Percentiles rank a stretch among this genome's conserved stretches.
phyloP scores from a whole-genome alignment of 2,797 vertebrate species.

The Lacerta viridis region DNA sequence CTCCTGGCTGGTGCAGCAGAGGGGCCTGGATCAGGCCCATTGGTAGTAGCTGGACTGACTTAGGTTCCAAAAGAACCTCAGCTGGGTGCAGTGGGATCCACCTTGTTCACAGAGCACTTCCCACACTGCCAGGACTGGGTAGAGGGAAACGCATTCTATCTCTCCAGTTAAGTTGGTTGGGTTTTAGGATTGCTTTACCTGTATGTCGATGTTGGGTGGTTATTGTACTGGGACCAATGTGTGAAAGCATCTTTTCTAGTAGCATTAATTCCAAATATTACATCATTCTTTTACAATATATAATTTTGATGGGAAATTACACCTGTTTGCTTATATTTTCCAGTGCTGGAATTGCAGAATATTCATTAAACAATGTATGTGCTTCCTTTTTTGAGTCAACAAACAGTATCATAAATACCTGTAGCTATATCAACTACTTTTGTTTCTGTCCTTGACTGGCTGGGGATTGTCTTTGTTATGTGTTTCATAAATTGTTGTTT shows the following conservation, averaged over 20 bases:
- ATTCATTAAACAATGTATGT: neutral
- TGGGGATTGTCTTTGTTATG: neutral
- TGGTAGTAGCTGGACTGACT: no score
- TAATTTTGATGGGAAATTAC: neutral
- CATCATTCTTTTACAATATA: neutral
- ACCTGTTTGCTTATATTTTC: neutral
- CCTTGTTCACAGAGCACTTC: no score
- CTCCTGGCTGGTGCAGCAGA: no score
- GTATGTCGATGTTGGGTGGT: neutral
- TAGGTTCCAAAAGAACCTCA: no score
- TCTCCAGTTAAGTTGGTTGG: no score
- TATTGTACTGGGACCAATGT: neutral
- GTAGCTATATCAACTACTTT: neutral
- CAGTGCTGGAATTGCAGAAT: neutral
- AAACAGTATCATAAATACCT: neutral
- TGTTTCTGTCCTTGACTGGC: neutral
- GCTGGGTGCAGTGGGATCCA: no score
- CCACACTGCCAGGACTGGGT: no score
- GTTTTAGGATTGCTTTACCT: no score
- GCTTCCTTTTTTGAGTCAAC: neutral
- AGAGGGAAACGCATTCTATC: no score
- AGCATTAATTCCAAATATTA: neutral
- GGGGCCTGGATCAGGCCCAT: no score
- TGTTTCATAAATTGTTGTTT: neutral
- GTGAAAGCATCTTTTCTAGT: neutral